phyloP scores from a whole-genome alignment of 2,888 invertebrate genomes.

The Pseudococcus jackbeardsleyi region DNA sequence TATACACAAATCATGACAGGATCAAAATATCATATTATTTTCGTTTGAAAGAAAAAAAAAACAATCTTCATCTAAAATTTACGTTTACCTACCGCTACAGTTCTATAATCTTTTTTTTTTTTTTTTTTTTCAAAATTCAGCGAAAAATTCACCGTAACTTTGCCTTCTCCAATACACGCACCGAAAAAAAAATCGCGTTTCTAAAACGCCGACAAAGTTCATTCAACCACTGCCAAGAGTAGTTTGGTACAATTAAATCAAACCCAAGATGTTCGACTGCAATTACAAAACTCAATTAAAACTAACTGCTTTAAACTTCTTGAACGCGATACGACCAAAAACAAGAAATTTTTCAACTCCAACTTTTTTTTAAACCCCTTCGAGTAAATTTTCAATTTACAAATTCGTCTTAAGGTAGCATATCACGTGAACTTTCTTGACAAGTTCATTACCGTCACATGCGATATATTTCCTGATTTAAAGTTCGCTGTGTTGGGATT shows the following conservation, averaged over 20 bases:
- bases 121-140: too few relatives aligned
- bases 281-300: slow-evolving; percentile 28
- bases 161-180: background rate
- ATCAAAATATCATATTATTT: too few relatives aligned
- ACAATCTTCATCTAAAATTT: too few relatives aligned
- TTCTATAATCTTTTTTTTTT: too few relatives aligned
- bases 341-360: background rate
- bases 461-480: background rate
- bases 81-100: too few relatives aligned
- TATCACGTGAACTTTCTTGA: background rate
- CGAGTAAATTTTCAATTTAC: background rate
- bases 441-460: background rate
- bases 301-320: background rate
- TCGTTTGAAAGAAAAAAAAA: too few relatives aligned
- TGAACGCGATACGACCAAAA: background rate
- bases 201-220: background rate
- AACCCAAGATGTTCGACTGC: slow-evolving; percentile 23
- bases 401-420: background rate
- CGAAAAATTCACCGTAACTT: background rate
- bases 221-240: background rate
- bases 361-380: background rate
- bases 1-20: too few relatives aligned
- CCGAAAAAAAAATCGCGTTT: background rate
- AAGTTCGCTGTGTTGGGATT: background rate
- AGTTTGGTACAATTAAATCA: slow-evolving; percentile 15